phyloP scores from a whole-genome alignment of 92 coral and sea anemone genomes.

The Hydrozoanthus gracilis region DNA sequence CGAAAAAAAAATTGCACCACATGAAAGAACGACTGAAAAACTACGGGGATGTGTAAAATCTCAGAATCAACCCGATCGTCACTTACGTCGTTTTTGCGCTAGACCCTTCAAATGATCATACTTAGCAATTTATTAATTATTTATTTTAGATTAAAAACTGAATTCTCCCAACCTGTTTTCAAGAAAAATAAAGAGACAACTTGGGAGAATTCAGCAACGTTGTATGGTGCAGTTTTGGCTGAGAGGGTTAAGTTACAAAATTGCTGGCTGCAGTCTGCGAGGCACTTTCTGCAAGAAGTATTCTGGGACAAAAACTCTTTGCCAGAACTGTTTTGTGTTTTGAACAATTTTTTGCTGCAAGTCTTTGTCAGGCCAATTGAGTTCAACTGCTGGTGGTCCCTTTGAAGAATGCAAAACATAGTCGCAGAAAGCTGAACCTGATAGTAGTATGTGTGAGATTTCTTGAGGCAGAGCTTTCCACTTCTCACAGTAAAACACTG shows the following conservation, averaged over 20 bases:
- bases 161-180: too few species aligned
- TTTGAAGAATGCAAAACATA: slow-evolving; percentile 35
- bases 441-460: background rate
- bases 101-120: too few species aligned
- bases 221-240: too few species aligned
- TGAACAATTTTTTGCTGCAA: slow-evolving; percentile 28
- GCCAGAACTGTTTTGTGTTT: slow-evolving; percentile 24
- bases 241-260: slow-evolving; percentile 8
- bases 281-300: slow-evolving; percentile 21
- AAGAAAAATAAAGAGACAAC: too few species aligned
- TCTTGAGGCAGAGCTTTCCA: background rate
- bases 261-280: background rate
- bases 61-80: too few species aligned
- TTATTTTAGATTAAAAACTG: too few species aligned
- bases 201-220: too few species aligned
- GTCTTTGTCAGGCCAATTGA: slow-evolving; percentile 21
- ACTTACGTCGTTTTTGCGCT: too few species aligned
- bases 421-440: slow-evolving; percentile 40
- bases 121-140: too few species aligned
- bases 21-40: too few species aligned
- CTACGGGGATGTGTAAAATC: too few species aligned
- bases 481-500: background rate
- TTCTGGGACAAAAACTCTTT: slow-evolving; percentile 13
- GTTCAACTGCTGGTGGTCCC: slow-evolving; percentile 39
- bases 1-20: too few species aligned